Evolutionary conservation across 2,888 invertebrate species (phyloP).

Genomic region (Eupithecia exiguata): DNA sequence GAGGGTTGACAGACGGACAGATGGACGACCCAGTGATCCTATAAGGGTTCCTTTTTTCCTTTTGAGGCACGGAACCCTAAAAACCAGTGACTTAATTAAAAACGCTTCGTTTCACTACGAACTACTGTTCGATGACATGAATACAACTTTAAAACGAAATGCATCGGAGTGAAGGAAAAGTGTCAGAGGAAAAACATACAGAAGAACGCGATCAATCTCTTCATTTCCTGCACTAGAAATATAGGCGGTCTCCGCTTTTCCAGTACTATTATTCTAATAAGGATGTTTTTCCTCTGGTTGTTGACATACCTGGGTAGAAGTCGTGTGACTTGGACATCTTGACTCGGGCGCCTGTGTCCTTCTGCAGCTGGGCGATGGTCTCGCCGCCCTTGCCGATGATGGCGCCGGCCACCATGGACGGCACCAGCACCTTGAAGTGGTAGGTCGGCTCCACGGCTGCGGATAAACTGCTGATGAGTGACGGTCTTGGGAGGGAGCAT

Average conservation of each 20-base stretch:
- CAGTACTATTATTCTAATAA: background rate
- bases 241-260: background rate
- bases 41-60: too few relatives aligned
- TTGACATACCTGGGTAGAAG: slow-evolving; percentile 96
- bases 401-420: slow-evolving; percentile 98
- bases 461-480: slow-evolving; percentile 52
- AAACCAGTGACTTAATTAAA: background rate
- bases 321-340: slow-evolving; percentile 99
- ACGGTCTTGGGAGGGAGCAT: slow-evolving; percentile 44
- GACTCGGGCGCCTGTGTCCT: slow-evolving; percentile 98
- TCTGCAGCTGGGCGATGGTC: slow-evolving; percentile 98
- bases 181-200: slow-evolving; percentile 18
- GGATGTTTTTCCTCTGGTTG: slow-evolving; percentile 2
- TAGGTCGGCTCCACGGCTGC: slow-evolving; percentile 93
- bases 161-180: background rate
- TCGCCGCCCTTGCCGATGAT: slow-evolving; percentile 99
- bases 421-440: slow-evolving; percentile 98
- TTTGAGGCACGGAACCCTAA: too few relatives aligned
- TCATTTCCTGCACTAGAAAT: slow-evolving; percentile 14
- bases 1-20: too few relatives aligned
- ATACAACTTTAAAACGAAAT: slow-evolving; percentile 5
- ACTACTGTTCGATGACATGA: slow-evolving; percentile 9
- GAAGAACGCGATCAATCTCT: slow-evolving; percentile 10
- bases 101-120: background rate
- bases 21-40: too few relatives aligned